Conservation (phyloP, 2,113 vertebrate species). For the Nothoprocta pentlandii region DNA sequence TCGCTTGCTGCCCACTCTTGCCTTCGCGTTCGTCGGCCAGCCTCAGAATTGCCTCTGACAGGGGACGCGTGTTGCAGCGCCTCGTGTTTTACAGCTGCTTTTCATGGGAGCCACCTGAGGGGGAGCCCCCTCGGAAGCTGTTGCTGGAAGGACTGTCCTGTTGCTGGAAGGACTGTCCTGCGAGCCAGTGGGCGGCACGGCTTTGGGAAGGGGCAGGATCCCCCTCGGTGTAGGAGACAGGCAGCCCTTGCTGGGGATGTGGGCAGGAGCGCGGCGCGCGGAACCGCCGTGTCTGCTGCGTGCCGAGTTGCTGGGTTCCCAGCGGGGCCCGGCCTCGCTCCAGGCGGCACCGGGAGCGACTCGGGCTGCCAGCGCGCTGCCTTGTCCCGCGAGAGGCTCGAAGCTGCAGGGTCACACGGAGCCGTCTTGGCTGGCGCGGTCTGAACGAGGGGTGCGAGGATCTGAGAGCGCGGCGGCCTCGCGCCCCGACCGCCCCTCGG, state of each 20-base stretch:
- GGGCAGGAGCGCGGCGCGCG: neutral
- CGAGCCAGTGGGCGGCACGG: neutral
- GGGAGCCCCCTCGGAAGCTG: conserved; percentile 18
- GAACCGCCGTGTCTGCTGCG: neutral
- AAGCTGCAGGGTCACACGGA: neutral
- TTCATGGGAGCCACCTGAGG: conserved; percentile 18
- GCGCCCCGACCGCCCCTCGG: neutral
- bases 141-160: neutral
- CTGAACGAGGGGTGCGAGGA: neutral
- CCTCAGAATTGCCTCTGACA: conserved; percentile 1
- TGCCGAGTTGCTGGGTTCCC: neutral
- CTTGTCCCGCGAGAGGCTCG: neutral
- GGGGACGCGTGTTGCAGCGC: neutral
- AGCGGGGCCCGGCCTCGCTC: neutral
- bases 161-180: too few species aligned
- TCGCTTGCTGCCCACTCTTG: neutral
- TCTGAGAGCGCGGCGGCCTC: neutral
- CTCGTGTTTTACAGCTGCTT: neutral
- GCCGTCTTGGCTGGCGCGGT: neutral
- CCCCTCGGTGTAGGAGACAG: neutral
- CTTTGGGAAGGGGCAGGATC: neutral
- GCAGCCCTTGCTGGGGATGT: neutral
- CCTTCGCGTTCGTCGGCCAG: neutral
- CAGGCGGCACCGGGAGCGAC: too few species aligned
- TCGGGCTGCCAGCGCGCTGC: neutral